Percentiles rank a stretch among this genome's conserved stretches.
Conservation (phyloP, 2,113 vertebrate genomes). For the Toxotes jaculatrix region DNA sequence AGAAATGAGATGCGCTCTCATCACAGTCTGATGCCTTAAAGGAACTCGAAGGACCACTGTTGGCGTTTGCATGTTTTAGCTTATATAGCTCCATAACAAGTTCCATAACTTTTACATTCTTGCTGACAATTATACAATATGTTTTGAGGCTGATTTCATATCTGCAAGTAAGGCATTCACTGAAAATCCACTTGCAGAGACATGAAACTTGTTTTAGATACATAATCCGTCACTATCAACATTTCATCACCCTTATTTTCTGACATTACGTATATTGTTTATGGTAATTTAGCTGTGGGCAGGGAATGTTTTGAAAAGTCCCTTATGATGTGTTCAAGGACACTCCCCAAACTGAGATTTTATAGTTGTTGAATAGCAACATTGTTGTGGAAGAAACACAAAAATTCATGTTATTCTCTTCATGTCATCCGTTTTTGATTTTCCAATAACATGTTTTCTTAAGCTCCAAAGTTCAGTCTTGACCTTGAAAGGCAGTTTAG, state of each 20-base stretch:
- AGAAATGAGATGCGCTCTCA: neutral
- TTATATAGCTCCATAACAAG: neutral
- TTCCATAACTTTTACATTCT: neutral
- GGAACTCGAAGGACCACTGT: neutral
- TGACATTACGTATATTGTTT: slow-evolving; percentile 28
- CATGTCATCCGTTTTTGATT: slow-evolving; percentile 17
- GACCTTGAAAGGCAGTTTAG: neutral
- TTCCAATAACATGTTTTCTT: neutral
- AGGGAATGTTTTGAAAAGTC: slow-evolving; percentile 10
- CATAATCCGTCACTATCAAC: slow-evolving; percentile 1
- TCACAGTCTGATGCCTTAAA: neutral
- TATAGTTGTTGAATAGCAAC: neutral
- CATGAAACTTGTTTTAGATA: neutral
- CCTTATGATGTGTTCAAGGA: neutral
- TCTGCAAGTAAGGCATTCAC: neutral
- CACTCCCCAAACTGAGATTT: neutral
- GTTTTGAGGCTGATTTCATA: neutral
- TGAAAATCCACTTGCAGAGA: slow-evolving; percentile 12
- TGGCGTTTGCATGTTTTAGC: neutral
- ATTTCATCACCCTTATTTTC: slow-evolving; percentile 25
- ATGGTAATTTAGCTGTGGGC: slow-evolving; percentile 26
- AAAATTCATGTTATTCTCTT: neutral
- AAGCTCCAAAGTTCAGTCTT: neutral
- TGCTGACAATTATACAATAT: neutral
- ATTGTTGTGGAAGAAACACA: neutral